Evolutionary conservation across 2,113 vertebrate genomes (phyloP).

Genomic region (Brienomyrus brachyistius): DNA sequence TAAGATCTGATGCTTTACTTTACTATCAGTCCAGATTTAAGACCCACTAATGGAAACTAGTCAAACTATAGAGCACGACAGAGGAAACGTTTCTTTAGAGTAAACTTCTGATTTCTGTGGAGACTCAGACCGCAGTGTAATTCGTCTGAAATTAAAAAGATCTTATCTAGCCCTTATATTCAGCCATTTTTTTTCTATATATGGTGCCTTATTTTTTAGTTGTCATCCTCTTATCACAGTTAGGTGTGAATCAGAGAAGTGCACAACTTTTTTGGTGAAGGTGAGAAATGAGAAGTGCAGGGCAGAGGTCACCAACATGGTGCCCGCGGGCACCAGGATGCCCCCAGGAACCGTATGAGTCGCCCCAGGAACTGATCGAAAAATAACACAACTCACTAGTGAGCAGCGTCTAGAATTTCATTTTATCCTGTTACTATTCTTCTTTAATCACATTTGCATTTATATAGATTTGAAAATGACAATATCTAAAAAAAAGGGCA

Average conservation of each 20-base stretch:
- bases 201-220: background rate
- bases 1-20: background rate
- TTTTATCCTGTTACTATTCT: too few relatives aligned
- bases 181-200: background rate
- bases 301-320: too few relatives aligned
- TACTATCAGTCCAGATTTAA: background rate
- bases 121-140: background rate
- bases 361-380: too few relatives aligned
- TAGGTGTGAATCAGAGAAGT: background rate
- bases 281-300: background rate
- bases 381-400: too few relatives aligned
- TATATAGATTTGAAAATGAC: too few relatives aligned
- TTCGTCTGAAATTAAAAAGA: background rate
- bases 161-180: background rate
- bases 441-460: too few relatives aligned
- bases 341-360: too few relatives aligned
- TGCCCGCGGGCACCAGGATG: too few relatives aligned
- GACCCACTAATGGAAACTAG: background rate
- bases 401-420: too few relatives aligned
- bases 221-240: background rate
- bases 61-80: background rate
- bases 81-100: background rate
- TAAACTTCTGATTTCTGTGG: background rate
- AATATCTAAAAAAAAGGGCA: too few relatives aligned
- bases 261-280: background rate